Conservation (phyloP, 2,888 invertebrate genomes). For the Scaptomyza caliginosa region DNA sequence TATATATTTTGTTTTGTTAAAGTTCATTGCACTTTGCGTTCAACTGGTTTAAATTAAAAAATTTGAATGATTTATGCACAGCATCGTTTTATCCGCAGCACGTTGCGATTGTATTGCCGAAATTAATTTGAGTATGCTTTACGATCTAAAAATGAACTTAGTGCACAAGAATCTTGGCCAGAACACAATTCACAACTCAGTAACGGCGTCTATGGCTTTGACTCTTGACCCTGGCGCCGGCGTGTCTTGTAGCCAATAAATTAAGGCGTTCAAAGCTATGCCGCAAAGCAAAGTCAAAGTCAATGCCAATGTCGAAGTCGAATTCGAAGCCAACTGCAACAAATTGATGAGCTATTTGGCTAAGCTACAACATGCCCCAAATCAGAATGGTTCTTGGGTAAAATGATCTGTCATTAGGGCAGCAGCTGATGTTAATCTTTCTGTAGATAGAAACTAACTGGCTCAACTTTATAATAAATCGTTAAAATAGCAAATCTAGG, state of each 20-base stretch:
- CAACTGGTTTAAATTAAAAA: constrained; percentile 79
- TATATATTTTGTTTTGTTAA: constrained; percentile 9
- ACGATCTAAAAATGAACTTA: constrained; percentile 39
- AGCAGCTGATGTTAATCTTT: background rate
- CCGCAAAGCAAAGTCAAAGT: constrained; percentile 36
- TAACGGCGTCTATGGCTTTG: constrained; percentile 53
- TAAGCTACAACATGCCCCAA: constrained; percentile 10
- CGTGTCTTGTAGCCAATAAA: constrained; percentile 74
- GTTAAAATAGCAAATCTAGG: too few species aligned
- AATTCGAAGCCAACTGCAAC: background rate
- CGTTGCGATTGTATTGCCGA: constrained; percentile 38
- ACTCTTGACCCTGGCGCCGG: constrained; percentile 75
- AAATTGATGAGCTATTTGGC: constrained; percentile 27
- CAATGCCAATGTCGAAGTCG: constrained; percentile 38
- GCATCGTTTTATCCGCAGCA: constrained; percentile 42
- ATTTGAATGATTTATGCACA: constrained; percentile 62
- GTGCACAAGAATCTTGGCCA: constrained; percentile 18
- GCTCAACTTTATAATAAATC: too few species aligned
- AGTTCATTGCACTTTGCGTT: constrained; percentile 71
- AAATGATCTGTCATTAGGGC: constrained; percentile 16
- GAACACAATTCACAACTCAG: constrained; percentile 31
- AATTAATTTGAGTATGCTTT: constrained; percentile 58
- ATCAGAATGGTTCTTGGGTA: background rate
- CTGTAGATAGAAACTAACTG: background rate
- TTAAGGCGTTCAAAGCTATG: constrained; percentile 69